Conservation (phyloP, 2,113 vertebrate species). For the Etia nguti region DNA sequence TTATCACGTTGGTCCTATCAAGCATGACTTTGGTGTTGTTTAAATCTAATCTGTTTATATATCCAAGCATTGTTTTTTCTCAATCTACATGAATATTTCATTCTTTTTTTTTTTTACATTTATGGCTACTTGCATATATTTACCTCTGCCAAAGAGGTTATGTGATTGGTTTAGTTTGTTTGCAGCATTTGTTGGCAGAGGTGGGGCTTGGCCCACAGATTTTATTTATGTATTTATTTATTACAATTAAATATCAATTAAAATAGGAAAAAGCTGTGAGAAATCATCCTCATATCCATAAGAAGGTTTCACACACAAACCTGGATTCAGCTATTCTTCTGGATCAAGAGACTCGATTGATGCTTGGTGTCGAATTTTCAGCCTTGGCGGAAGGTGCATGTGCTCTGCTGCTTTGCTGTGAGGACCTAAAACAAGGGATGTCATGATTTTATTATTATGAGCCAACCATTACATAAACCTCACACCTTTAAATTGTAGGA, state of each 20-base stretch:
- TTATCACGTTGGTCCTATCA: not conserved
- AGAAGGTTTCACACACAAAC: not conserved
- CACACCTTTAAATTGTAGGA: not conserved
- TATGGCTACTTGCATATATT: not conserved
- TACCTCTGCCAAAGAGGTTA: not conserved
- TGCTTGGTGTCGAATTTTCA: not conserved
- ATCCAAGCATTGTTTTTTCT: not conserved
- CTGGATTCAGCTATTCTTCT: not conserved
- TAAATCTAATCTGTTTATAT: not conserved
- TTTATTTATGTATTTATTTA: not conserved
- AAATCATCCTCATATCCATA: not conserved
- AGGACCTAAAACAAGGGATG: not conserved
- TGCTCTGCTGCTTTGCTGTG: not conserved
- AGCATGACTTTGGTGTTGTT: not conserved
- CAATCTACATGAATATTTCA: not conserved
- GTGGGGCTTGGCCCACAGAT: not conserved
- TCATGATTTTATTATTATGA: not conserved
- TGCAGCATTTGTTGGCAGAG: not conserved
- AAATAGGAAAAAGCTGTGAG: rapidly evolving
- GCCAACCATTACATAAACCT: not conserved
- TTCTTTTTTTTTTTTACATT: not conserved
- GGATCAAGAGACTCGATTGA: not conserved
- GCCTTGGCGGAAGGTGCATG: not conserved
- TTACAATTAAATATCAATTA: not conserved
- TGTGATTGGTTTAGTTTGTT: not conserved